Base-by-base conservation (phyloP, 2,113 vertebrate species). In the Neodontobutis hainanensis region DNA sequence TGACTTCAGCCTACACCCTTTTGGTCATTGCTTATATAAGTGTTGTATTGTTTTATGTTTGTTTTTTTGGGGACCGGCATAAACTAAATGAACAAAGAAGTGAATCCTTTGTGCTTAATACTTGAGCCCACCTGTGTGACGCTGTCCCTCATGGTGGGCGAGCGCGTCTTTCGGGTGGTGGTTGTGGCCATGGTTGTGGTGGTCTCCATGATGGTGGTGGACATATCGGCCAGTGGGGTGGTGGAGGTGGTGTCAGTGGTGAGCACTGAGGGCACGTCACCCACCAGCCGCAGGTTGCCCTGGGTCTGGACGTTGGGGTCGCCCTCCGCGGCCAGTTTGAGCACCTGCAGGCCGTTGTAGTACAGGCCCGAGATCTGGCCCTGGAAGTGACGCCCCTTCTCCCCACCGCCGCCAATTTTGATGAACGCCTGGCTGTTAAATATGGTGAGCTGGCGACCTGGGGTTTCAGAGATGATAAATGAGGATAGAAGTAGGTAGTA, bases 381-480 rank as follows among this genome's bases (percentile, higher is more conserved):
- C 85, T 97, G 96, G 91, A 97, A 97, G 58, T 95, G 95, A 35
- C 95, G 94, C 11, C 94, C 96, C 68, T 95, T 95, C 67, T 97
- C 96, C 48, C 94, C 94, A 82, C 95, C 92, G 32, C 95, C 96
- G 64, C 96, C 96, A 0, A 97, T 94, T 86, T 95, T 96, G 85
- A 94, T 95, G 86, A 93, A 94, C 7, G 96, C 95, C 91, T 97
- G 96, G 92, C 95, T 97, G 94, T 97, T 97, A 89, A 97, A 97
- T 87, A 97, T 97, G 44, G 96, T 97, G 87, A 97, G 86, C 91
- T 97, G 96, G 58, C 96, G 95, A 91, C 96, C 96, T 97, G 84
- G 5, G 3, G 50, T 3, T 51, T 6, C 42, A 61, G 47, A 59
- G 45, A 56, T 4, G 7, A 61, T 15, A 27, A 48, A 47, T 27